phyloP scores from a whole-genome alignment of 2,888 invertebrate genomes.

The Hirtodrosophila cameraria region DNA sequence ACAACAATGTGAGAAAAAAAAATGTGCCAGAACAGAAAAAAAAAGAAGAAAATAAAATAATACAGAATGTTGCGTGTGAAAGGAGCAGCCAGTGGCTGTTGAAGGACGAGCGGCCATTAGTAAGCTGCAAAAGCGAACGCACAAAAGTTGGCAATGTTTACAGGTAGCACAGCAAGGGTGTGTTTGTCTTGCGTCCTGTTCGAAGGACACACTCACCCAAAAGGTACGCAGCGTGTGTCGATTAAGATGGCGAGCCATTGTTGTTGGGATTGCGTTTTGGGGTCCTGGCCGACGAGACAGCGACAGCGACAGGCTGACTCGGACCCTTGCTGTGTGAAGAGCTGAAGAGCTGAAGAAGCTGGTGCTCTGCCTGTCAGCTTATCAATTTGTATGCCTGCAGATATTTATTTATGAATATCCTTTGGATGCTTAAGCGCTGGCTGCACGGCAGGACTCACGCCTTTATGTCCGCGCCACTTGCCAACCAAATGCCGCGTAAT shows the following conservation, averaged over 20 bases:
- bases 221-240: slow-evolving; percentile 72
- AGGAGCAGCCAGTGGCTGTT: slow-evolving; percentile 72
- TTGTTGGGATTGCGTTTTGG: slow-evolving; percentile 36
- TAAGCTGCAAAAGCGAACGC: slow-evolving; percentile 63
- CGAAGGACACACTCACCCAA: slow-evolving; percentile 60
- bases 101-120: slow-evolving; percentile 73
- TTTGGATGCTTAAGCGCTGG: slow-evolving; percentile 51
- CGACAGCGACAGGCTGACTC: slow-evolving; percentile 17
- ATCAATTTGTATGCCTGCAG: slow-evolving; percentile 78
- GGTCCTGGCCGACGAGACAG: slow-evolving; percentile 65
- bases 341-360: slow-evolving; percentile 20
- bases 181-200: slow-evolving; percentile 48
- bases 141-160: slow-evolving; percentile 64
- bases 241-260: slow-evolving; percentile 68
- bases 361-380: slow-evolving; percentile 59
- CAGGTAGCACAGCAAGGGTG: slow-evolving; percentile 51
- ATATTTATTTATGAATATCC: slow-evolving; percentile 79
- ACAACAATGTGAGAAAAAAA: slow-evolving; percentile 8
- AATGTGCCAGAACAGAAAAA: slow-evolving; percentile 52
- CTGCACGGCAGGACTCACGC: slow-evolving; percentile 36
- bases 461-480: slow-evolving; percentile 47
- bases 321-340: slow-evolving; percentile 1
- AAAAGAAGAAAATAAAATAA: slow-evolving; percentile 37
- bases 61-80: slow-evolving; percentile 69
- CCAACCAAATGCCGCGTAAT: slow-evolving; percentile 66